phyloP scores from a whole-genome alignment of 1,140 invertebrate species.

The Diuraphis noxia region DNA sequence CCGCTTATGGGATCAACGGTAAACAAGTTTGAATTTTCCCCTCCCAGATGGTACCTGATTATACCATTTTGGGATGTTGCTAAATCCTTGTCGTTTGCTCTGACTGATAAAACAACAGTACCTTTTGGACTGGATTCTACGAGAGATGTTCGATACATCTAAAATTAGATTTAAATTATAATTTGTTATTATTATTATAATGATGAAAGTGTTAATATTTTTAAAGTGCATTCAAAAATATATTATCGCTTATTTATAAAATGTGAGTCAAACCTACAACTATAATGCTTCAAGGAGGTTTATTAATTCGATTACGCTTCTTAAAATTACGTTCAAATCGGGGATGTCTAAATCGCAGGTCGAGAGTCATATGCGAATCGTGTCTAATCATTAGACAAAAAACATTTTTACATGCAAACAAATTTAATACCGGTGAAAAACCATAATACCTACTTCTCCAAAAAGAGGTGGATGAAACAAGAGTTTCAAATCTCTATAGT shows the following conservation, averaged over 20 bases:
- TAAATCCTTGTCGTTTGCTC: slow-evolving; percentile 73
- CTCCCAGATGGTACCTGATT: slow-evolving; percentile 70
- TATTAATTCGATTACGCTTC: too few relatives aligned
- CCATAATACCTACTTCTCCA: background rate
- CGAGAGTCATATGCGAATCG: too few relatives aligned
- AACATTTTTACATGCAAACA: too few relatives aligned
- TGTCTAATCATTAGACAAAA: too few relatives aligned
- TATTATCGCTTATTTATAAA: too few relatives aligned
- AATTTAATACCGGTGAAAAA: background rate
- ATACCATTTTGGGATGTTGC: slow-evolving; percentile 69
- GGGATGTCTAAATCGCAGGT: too few relatives aligned
- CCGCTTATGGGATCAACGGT: slow-evolving; percentile 71
- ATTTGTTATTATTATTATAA: background rate
- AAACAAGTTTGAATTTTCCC: slow-evolving; percentile 74
- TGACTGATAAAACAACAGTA: slow-evolving; percentile 70
- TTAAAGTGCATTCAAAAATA: too few relatives aligned
- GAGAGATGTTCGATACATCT: slow-evolving; percentile 65
- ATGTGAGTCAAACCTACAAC: too few relatives aligned
- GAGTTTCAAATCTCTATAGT: background rate
- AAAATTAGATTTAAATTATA: background rate
- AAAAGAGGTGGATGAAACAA: background rate
- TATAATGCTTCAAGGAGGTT: too few relatives aligned
- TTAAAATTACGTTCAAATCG: too few relatives aligned
- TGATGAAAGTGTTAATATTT: too few relatives aligned
- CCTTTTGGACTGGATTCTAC: slow-evolving; percentile 72